Conservation (phyloP, 2,797 vertebrate species). For the Acanthiza pusilla region DNA sequence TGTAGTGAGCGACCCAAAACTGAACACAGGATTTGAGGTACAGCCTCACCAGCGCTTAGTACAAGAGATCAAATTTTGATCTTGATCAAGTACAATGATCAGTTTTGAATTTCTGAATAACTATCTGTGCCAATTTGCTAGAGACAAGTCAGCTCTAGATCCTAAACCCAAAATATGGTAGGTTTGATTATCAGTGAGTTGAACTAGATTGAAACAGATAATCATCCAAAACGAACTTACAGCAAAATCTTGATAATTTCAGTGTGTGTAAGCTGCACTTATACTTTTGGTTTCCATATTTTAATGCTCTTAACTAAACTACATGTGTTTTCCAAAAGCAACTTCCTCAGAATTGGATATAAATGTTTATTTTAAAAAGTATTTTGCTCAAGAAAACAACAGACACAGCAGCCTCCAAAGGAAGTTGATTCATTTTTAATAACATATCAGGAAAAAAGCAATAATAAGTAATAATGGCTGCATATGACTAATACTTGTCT, state of each 20-base stretch:
- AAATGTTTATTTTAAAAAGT: not conserved
- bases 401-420: not conserved
- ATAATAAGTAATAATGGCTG: not conserved
- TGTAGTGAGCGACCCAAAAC: not conserved
- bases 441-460: not conserved
- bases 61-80: not conserved
- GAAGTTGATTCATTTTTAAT: not conserved
- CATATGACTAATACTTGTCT: not conserved
- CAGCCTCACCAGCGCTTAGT: rapidly evolving
- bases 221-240: not conserved
- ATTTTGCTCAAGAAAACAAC: not conserved
- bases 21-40: not conserved
- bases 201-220: not conserved
- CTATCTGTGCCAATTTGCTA: not conserved
- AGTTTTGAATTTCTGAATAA: not conserved
- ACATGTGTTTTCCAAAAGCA: not conserved
- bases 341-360: not conserved
- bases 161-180: not conserved
- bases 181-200: not conserved
- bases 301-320: not conserved
- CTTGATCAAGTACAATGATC: not conserved
- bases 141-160: not conserved
- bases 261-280: not conserved
- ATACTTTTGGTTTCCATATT: not conserved
- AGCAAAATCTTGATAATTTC: not conserved